Percentiles rank a stretch among this genome's conserved stretches.
Evolutionary conservation across 2,888 invertebrate species (phyloP).

Genomic region (Caenorhabditis sp.): DNA sequence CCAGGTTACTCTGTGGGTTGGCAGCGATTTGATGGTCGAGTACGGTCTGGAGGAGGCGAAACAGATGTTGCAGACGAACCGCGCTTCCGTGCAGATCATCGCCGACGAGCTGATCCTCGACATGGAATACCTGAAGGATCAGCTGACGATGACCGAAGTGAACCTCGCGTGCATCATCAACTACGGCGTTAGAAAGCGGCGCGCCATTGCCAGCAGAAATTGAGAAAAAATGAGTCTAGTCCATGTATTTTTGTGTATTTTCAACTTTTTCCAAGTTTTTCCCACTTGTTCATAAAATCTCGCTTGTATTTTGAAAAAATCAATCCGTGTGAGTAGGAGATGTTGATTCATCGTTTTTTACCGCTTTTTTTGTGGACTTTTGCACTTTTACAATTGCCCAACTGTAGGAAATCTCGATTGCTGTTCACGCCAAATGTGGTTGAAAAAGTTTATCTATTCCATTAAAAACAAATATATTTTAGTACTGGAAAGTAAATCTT

Average conservation of each 20-base stretch:
- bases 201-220: slow-evolving; percentile 28
- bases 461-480: too few relatives aligned
- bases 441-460: too few relatives aligned
- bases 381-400: too few relatives aligned
- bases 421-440: too few relatives aligned
- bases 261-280: background rate
- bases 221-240: too few relatives aligned
- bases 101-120: slow-evolving; percentile 86
- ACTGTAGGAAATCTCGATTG: too few relatives aligned
- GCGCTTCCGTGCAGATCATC: slow-evolving; percentile 52
- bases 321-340: too few relatives aligned
- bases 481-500: too few relatives aligned
- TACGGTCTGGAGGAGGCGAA: slow-evolving; percentile 75
- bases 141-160: slow-evolving; percentile 95
- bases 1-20: slow-evolving; percentile 71
- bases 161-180: slow-evolving; percentile 98
- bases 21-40: slow-evolving; percentile 77
- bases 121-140: slow-evolving; percentile 94
- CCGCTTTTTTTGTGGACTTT: too few relatives aligned
- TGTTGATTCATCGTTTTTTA: too few relatives aligned
- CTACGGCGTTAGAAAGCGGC: slow-evolving; percentile 89
- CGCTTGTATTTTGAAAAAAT: too few relatives aligned
- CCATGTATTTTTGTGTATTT: background rate
- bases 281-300: background rate
- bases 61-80: slow-evolving; percentile 68